phyloP scores from a whole-genome alignment of 2,113 vertebrate species.

The Tauraco erythrolophus region DNA sequence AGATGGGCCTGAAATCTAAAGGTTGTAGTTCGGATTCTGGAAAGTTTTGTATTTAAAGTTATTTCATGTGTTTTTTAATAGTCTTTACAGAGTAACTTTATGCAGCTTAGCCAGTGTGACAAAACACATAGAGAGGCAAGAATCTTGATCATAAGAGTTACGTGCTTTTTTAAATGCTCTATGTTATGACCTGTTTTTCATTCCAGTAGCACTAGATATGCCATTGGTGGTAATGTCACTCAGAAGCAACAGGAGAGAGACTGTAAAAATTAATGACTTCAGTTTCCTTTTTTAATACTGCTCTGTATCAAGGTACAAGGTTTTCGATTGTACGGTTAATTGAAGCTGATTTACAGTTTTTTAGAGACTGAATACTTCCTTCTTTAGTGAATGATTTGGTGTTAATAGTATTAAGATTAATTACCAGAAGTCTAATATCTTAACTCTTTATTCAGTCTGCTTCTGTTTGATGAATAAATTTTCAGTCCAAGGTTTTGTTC shows the following conservation, averaged over 20 bases:
- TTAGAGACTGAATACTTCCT: not conserved
- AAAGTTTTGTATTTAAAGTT: not conserved
- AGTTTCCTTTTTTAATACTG: not conserved
- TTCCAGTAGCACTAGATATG: not conserved
- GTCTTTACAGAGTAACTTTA: not conserved
- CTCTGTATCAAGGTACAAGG: not conserved
- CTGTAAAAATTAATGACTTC: not conserved
- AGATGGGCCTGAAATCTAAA: not conserved
- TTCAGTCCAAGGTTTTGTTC: not conserved
- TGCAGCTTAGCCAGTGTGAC: not conserved
- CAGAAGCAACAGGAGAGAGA: not conserved
- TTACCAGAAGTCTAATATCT: not conserved
- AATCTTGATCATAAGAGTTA: not conserved
- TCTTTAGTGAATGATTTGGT: not conserved
- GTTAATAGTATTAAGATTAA: not conserved
- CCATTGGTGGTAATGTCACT: not conserved
- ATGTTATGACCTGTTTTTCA: not conserved
- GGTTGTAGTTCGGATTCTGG: not conserved
- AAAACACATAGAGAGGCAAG: not conserved
- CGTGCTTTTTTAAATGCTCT: rapidly evolving
- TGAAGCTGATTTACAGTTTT: not conserved
- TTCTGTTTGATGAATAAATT: not conserved
- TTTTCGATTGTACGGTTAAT: not conserved
- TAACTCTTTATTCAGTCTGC: not conserved
- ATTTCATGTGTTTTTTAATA: not conserved